Conservation (phyloP, 2,888 invertebrate species). For the Cryptocheilus praepositus region DNA sequence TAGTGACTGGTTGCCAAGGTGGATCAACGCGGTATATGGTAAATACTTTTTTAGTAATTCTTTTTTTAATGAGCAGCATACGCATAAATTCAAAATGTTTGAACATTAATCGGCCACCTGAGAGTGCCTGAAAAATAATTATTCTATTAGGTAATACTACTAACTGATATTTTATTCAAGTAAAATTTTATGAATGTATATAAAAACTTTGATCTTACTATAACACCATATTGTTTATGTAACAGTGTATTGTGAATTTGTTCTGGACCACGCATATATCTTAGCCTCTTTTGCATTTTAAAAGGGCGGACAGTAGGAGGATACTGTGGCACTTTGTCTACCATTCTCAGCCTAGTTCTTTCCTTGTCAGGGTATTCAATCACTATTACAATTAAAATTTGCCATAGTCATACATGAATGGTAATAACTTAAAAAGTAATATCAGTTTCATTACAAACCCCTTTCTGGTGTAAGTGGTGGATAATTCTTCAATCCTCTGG, state of each 20-base stretch:
- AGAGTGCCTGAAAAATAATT: conserved; percentile 80
- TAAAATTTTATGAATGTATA: neutral
- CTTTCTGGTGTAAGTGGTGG: too few relatives aligned
- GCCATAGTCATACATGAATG: too few relatives aligned
- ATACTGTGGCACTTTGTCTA: conserved; percentile 85
- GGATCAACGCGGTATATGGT: conserved; percentile 95
- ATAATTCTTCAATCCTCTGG: too few relatives aligned
- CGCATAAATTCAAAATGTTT: conserved; percentile 95
- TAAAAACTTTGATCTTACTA: conserved; percentile 79
- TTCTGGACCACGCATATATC: conserved; percentile 95
- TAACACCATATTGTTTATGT: conserved; percentile 94
- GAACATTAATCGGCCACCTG: conserved; percentile 87
- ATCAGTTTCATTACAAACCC: too few relatives aligned
- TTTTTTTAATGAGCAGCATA: conserved; percentile 83
- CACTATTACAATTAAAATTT: too few relatives aligned
- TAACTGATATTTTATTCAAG: neutral
- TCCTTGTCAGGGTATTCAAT: too few relatives aligned
- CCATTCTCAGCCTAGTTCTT: conserved; percentile 80
- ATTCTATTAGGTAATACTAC: neutral
- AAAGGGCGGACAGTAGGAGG: conserved; percentile 81
- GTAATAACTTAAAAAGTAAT: too few relatives aligned
- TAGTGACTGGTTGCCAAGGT: conserved; percentile 97
- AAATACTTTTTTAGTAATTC: conserved; percentile 90
- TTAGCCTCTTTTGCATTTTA: conserved; percentile 89
- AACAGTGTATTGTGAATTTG: conserved; percentile 87